Evolutionary conservation across 2,797 vertebrate genomes (phyloP), one percentile per base, ranked within the genome.

Genomic region (Syngnathus acus): DNA sequence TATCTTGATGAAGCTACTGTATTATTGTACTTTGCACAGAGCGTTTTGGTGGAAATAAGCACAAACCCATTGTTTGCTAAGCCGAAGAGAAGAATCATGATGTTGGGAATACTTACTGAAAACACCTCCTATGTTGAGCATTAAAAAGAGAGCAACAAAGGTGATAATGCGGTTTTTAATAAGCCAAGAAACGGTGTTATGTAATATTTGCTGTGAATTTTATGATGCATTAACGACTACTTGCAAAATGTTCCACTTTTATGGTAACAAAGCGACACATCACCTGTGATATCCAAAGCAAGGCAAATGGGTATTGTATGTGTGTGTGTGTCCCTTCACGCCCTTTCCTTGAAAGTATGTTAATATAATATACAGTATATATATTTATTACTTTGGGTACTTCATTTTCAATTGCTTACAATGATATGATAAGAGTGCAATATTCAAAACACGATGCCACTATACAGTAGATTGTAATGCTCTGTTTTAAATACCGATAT

Each of bases 1-100:
- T 85, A 76, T 87, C 84, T 86, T 76, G 71, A 87, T 75, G 72
- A 84, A 86, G 83, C 87, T 89, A 87, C 81, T 80, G 82, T 89
- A 87, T 85, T 73, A 80, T 86, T 94, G 93, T 94, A 96, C 80
- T 92, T 97, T 98, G 96, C 96, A 98, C 96, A 95, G 85, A 88
- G 93, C 91, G 73, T 89, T 94, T 66, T 58, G 95, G 94, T 94
- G 92, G 94, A 94, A 93, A 98, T 93, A 98, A 98, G 96, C 96
- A 98, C 96, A 98, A 98, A 94, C 91, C 77, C 88, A 90, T 92
- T 92, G 75, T 92, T 92, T 93, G 90, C 88, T 89, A 88, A 94
- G 89, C 89, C 92, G 92, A 92, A 26, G 89, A 91, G 92, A 89
- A 91, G 84, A 82, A 88, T 84, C 82, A 82, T 78, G 63, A 84